phyloP scores from a whole-genome alignment of 2,888 invertebrate genomes.

The Lymantria dispar region DNA sequence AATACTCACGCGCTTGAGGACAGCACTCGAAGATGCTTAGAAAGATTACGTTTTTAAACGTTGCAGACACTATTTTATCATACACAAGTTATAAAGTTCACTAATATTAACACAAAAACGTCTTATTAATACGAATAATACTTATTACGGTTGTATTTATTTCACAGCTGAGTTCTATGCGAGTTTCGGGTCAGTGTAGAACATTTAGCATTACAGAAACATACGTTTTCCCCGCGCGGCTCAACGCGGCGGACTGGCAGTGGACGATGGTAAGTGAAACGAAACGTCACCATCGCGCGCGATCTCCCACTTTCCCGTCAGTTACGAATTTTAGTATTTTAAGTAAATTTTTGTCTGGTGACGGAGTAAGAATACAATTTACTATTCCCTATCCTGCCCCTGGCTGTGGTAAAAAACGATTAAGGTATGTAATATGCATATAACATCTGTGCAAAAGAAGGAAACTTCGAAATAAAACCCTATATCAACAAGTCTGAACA shows the following conservation, averaged over 20 bases:
- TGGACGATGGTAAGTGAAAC: slow-evolving; percentile 13
- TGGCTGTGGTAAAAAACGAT: too few relatives aligned
- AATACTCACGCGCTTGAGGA: slow-evolving; percentile 65
- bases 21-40: slow-evolving; percentile 51
- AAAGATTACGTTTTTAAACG: slow-evolving; percentile 45
- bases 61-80: slow-evolving; percentile 37
- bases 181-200: slow-evolving; percentile 32
- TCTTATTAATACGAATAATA: slow-evolving; percentile 39
- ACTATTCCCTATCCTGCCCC: too few relatives aligned
- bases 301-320: slow-evolving; percentile 38
- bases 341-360: too few relatives aligned
- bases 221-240: slow-evolving; percentile 39
- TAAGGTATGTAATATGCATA: too few relatives aligned
- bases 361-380: too few relatives aligned
- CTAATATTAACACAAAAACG: slow-evolving; percentile 50
- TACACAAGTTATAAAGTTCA: slow-evolving; percentile 53
- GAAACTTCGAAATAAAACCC: too few relatives aligned
- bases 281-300: slow-evolving; percentile 43
- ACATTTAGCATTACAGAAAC: neutral
- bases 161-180: slow-evolving; percentile 57
- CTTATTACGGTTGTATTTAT: slow-evolving; percentile 38
- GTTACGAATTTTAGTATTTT: too few relatives aligned
- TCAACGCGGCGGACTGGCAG: slow-evolving; percentile 62
- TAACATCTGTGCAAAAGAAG: too few relatives aligned
- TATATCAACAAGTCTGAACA: too few relatives aligned